Conservation (phyloP, 92 coral and sea anemone genomes). For the Bergia puertoricense region DNA sequence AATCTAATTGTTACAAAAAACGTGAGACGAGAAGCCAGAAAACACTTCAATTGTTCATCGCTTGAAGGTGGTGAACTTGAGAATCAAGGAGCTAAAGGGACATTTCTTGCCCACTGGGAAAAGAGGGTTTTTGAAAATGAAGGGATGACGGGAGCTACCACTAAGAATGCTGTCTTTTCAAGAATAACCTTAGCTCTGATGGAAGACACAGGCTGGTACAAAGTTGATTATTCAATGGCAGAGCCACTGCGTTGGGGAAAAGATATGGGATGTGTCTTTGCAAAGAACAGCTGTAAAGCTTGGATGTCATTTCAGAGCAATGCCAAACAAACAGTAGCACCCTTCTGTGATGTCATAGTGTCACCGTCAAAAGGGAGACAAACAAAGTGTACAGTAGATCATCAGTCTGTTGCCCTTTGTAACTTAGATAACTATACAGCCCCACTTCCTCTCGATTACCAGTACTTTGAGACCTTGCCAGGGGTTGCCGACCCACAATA, state of each 20-base stretch:
- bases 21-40: constrained; percentile 76
- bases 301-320: constrained; percentile 76
- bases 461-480: constrained; percentile 75
- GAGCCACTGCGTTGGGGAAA: constrained; percentile 91
- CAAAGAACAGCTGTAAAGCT: constrained; percentile 90
- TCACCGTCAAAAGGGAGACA: constrained; percentile 42
- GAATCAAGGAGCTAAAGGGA: constrained; percentile 91
- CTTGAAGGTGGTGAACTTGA: constrained; percentile 97
- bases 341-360: constrained; percentile 68
- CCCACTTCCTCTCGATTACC: constrained; percentile 74
- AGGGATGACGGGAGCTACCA: constrained; percentile 95
- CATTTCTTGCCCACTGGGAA: constrained; percentile 90
- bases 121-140: constrained; percentile 96
- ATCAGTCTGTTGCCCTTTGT: constrained; percentile 79
- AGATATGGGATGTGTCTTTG: constrained; percentile 89
- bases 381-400: constrained; percentile 75
- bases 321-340: constrained; percentile 55
- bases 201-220: constrained; percentile 99
- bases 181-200: constrained; percentile 88
- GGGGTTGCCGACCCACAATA: constrained; percentile 52
- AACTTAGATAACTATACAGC: constrained; percentile 66
- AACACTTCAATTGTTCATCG: constrained; percentile 89
- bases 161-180: constrained; percentile 90
- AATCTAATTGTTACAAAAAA: constrained; percentile 78
- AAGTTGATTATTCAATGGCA: constrained; percentile 80